A percentile compares a stretch with the other conserved stretches of the same genome.
phyloP scores from a whole-genome alignment of 2,888 invertebrate genomes.

The Exephanes ischioxanthus region DNA sequence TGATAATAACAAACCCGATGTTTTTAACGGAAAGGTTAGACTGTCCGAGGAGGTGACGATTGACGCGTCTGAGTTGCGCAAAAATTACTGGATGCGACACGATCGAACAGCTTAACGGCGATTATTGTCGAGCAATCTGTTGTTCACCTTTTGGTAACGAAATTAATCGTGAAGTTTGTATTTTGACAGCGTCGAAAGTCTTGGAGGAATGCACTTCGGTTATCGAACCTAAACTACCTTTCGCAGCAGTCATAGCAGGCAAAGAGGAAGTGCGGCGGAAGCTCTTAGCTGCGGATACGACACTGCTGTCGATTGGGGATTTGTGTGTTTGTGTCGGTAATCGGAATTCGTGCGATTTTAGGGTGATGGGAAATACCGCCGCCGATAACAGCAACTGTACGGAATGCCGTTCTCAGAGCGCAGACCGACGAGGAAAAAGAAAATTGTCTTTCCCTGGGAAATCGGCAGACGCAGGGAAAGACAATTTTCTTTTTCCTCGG shows the following conservation, averaged over 20 bases:
- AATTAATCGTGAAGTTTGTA: conserved; percentile 32
- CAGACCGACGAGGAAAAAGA: too few relatives aligned
- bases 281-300: not conserved
- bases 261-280: not conserved
- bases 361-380: too few relatives aligned
- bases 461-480: too few relatives aligned
- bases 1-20: conserved; percentile 5
- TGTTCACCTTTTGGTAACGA: conserved; percentile 8
- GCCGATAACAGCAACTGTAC: too few relatives aligned
- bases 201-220: not conserved
- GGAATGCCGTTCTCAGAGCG: too few relatives aligned
- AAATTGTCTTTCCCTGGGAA: too few relatives aligned
- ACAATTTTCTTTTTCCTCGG: too few relatives aligned
- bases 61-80: too few relatives aligned
- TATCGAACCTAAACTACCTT: conserved; percentile 31
- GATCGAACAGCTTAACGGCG: not conserved
- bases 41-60: not conserved
- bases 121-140: not conserved
- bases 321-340: not conserved
- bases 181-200: conserved; percentile 51
- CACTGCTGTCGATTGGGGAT: not conserved
- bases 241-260: not conserved
- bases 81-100: not conserved
- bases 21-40: conserved; percentile 15
- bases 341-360: not conserved